These are phyloP conservation scores for Lamprologus tigripictilis DNA, from an alignment of 2,113 vertebrate genomes.

Conservation along the genomic window DNA sequence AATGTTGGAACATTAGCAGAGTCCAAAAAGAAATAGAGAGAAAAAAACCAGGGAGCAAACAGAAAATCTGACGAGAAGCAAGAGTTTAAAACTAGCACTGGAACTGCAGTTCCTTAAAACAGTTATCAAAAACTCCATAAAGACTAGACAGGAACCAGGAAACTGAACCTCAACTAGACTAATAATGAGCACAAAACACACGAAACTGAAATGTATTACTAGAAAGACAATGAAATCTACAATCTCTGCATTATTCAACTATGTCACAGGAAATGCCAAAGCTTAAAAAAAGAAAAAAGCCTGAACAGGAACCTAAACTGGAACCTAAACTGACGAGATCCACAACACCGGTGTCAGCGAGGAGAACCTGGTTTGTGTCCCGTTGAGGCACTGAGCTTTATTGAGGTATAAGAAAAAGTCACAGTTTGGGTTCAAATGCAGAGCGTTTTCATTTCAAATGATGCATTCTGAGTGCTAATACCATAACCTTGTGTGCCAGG, in stretches of 20 bases:
- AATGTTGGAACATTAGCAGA: neutral
- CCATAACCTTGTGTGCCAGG: rapidly evolving
- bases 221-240: neutral
- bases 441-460: neutral
- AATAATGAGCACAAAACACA: neutral
- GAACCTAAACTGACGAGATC: neutral
- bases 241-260: rapidly evolving
- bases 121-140: rapidly evolving
- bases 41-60: neutral
- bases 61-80: neutral
- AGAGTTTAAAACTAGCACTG: rapidly evolving
- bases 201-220: neutral
- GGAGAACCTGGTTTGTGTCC: neutral
- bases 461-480: neutral
- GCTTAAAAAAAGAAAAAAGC: rapidly evolving
- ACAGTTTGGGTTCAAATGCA: neutral
- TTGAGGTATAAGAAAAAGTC: neutral
- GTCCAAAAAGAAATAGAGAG: neutral
- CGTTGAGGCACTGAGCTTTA: neutral
- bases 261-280: rapidly evolving
- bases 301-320: rapidly evolving
- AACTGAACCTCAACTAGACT: neutral
- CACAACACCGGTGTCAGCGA: rapidly evolving
- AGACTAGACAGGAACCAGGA: neutral
- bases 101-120: neutral